Evolutionary conservation across 92 coral and sea anemone species (phyloP), one percentile per base, ranked within the genome.

Genomic region (Blastomussa wellsi): DNA sequence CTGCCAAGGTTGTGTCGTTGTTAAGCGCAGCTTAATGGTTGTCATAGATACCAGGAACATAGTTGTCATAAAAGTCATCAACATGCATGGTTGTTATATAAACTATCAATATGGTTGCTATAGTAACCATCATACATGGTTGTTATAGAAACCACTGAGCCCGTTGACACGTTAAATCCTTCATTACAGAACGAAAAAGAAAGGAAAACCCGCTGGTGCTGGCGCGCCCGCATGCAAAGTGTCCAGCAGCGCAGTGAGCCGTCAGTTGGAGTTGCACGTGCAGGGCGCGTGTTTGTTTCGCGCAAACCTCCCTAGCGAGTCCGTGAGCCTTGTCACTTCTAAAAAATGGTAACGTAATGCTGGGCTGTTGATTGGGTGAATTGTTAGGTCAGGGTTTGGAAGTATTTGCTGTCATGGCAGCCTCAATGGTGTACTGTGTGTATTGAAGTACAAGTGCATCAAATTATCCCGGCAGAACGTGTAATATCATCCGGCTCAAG

Each of bases 251-350:
- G 96, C 86, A 48, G 98, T 90, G 80, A 96, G 92, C 90, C 96
- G 99, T 82, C 89, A 86, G 83, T 93, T 96, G 86, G 86, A 80
- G 70, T 89, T 89, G 78, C 89, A 90, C 80, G 94, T 89, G 87
- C 96, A 92, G 77, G 98, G 90, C 62, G 95, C 95, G 53, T 96
- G 99, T 82, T 89, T 91, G 77, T 96, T 92, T 92, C 95, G 93
- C 82, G 93, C 91, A 85, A 89, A 81, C 82, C 68, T 86, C 79
- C 86, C 87, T 74, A 76, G 90, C 86, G 85, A 89, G 79, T 71
- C 92, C 57, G 95, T 92, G 88, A 83, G 86, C 77, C 86, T 94
- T 60, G 89, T 79, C 79, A 91, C 98, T 74, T 90, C 98, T 76
- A 94, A 82, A 82, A 88, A 94, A 90, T 92, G 98, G 98, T 94